Base-by-base conservation (phyloP, 2,113 vertebrate genomes). In the Stercorarius parasiticus region DNA sequence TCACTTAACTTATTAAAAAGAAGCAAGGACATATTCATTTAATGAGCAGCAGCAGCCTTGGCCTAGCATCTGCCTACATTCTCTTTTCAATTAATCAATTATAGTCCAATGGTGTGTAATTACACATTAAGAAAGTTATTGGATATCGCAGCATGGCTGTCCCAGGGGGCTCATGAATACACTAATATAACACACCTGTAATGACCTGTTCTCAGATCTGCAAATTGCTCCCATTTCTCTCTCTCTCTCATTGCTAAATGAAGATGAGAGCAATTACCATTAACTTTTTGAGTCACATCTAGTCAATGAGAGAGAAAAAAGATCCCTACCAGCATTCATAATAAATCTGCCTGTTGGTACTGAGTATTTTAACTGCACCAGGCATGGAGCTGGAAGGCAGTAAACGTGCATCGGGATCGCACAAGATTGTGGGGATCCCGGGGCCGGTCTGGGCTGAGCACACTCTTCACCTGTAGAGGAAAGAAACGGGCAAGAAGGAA, bases 61-160 rank as follows among this genome's bases (percentile, higher is more conserved):
- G 97, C 97, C 98, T 97, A 97, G 96, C 98, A 98, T 98, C 98
- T 98, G 98, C 97, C 98, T 97, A 97, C 97, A 97, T 98, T 98
- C 97, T 98, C 98, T 98, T 98, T 98, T 98, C 98, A 98, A 98
- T 98, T 98, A 98, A 98, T 98, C 98, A 98, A 97, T 98, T 98
- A 98, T 96, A 97, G 97, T 97, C 97, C 84, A 95, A 98, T 98
- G 97, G 96, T 97, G 94, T 98, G 96, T 98, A 98, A 98, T 98
- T 98, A 98, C 97, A 98, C 98, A 98, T 98, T 98, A 98, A 97
- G 97, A 97, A 98, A 98, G 98, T 98, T 98, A 98, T 98, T 98
- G 98, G 98, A 98, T 98, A 98, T 77, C 97, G 26, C 97, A 98
- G 97, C 97, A 97, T 97, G 98, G 82, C 93, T 97, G 95, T 98